Percentiles rank a stretch among this genome's conserved stretches.
These are phyloP conservation scores for Scrobipalpa costella DNA, from an alignment of 2,888 invertebrate species.

Conservation along the genomic window DNA sequence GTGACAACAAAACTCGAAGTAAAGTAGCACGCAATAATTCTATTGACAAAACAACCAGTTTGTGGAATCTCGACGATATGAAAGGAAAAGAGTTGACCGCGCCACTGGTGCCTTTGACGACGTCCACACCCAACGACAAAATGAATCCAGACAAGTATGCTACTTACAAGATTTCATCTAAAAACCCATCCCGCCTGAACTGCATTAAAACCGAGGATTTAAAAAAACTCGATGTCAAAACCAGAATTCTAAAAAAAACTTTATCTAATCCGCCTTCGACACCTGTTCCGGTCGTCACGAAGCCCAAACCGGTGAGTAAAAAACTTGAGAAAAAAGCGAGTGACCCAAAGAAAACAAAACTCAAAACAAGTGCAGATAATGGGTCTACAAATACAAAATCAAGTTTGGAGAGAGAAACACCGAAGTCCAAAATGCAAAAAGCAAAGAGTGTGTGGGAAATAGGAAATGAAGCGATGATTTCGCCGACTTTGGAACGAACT, in stretches of 20 bases:
- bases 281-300: slow-evolving; percentile 73
- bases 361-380: slow-evolving; percentile 64
- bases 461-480: slow-evolving; percentile 66
- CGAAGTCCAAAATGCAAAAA: slow-evolving; percentile 74
- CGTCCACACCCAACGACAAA: slow-evolving; percentile 60
- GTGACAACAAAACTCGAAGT: slow-evolving; percentile 56
- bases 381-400: slow-evolving; percentile 67
- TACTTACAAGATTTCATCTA: slow-evolving; percentile 75
- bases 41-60: slow-evolving; percentile 79
- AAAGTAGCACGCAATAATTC: slow-evolving; percentile 73
- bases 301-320: slow-evolving; percentile 68
- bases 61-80: slow-evolving; percentile 82
- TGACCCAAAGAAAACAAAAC: slow-evolving; percentile 70
- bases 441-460: slow-evolving; percentile 81
- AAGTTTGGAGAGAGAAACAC: slow-evolving; percentile 58
- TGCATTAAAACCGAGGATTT: slow-evolving; percentile 72
- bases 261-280: slow-evolving; percentile 77
- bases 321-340: slow-evolving; percentile 68
- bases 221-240: slow-evolving; percentile 78
- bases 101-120: slow-evolving; percentile 67
- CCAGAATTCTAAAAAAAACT: slow-evolving; percentile 78
- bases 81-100: slow-evolving; percentile 74
- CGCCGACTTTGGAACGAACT: slow-evolving; percentile 71
- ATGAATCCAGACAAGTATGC: slow-evolving; percentile 76
- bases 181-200: slow-evolving; percentile 62